These are phyloP conservation scores for Acanthopleura granulata DNA, from an alignment of 2,888 invertebrate genomes.

Conservation along the genomic window DNA sequence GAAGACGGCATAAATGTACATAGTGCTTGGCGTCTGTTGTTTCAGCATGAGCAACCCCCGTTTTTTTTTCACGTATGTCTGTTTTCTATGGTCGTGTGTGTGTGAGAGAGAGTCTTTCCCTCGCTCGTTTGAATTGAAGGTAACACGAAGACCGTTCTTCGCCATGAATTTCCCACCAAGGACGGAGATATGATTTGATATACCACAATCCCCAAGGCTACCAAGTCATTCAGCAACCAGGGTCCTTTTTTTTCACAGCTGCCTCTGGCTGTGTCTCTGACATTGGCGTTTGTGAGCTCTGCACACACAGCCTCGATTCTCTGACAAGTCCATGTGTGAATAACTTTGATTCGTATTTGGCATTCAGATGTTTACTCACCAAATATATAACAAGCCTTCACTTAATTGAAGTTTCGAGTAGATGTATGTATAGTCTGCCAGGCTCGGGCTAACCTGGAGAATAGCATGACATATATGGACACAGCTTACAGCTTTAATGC, in stretches of 20 bases:
- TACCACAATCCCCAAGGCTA: constrained; percentile 2
- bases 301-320: background rate
- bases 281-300: constrained; percentile 10
- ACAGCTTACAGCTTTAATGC: too few relatives aligned
- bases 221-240: background rate
- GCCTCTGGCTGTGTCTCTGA: background rate
- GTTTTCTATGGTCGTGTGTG: too few relatives aligned
- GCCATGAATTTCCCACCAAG: background rate
- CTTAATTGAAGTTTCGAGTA: background rate
- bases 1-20: too few relatives aligned
- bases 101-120: background rate
- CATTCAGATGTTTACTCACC: constrained; percentile 10
- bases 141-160: background rate
- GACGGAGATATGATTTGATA: background rate
- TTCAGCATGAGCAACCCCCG: too few relatives aligned
- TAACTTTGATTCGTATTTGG: constrained; percentile 19
- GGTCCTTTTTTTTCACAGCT: constrained; percentile 8
- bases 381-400: constrained; percentile 17
- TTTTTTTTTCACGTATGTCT: too few relatives aligned
- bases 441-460: too few relatives aligned
- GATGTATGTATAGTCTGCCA: too few relatives aligned
- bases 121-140: background rate
- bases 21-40: too few relatives aligned
- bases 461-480: too few relatives aligned
- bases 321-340: constrained; percentile 7